A percentile compares a stretch with the other conserved stretches of the same genome.
These are phyloP conservation scores for Stomorhina lunata DNA, from an alignment of 2,888 invertebrate species.

Conservation along the genomic window DNA sequence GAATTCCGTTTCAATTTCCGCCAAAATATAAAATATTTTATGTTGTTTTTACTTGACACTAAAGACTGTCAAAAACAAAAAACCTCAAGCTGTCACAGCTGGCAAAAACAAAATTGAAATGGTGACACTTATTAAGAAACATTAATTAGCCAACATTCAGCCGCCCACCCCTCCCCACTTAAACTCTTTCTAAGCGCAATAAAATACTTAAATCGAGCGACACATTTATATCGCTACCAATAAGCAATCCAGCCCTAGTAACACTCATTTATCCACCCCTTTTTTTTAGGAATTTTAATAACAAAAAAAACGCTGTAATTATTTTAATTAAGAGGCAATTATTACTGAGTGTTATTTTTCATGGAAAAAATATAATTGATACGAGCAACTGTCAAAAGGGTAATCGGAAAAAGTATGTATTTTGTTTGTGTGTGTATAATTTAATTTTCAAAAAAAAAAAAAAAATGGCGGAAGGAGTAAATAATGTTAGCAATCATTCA, in stretches of 20 bases:
- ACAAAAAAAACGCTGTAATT: not conserved
- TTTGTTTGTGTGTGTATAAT: not conserved
- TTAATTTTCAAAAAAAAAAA: no score
- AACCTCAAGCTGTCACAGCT: not conserved
- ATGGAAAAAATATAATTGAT: not conserved
- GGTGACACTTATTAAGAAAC: not conserved
- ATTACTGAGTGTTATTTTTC: not conserved
- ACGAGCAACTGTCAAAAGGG: not conserved
- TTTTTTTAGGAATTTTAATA: not conserved
- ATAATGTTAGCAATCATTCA: no score
- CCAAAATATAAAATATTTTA: not conserved
- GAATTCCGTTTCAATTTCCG: not conserved
- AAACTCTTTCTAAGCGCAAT: not conserved
- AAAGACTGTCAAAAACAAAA: not conserved
- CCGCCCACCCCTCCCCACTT: not conserved
- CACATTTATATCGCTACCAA: not conserved
- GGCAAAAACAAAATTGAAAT: slow-evolving; percentile 4
- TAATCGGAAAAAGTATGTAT: not conserved
- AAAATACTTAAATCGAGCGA: not conserved
- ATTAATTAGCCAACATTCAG: slow-evolving; percentile 1
- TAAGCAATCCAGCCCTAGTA: not conserved
- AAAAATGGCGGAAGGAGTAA: no score
- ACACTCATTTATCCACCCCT: not conserved
- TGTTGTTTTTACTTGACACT: not conserved
- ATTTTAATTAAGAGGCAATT: slow-evolving; percentile 17